Evolutionary conservation across 2,113 vertebrate species (phyloP).

Genomic region (Origma solitaria): DNA sequence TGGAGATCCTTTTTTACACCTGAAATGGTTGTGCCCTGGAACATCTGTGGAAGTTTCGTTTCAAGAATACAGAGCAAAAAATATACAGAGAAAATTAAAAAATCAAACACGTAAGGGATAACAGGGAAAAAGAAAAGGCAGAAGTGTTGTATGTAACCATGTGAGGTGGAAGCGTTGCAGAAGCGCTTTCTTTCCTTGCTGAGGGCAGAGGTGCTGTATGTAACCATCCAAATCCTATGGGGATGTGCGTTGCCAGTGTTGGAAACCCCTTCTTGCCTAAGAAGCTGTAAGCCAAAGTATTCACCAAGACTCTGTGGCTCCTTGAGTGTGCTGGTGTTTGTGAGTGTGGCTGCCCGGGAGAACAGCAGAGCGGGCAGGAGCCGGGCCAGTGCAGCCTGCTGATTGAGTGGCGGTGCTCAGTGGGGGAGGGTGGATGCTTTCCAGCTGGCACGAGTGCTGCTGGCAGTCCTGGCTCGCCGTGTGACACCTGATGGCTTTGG

Average conservation of each 20-base stretch:
- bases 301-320: background rate
- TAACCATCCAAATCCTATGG: background rate
- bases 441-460: background rate
- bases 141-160: constrained; percentile 1
- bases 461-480: background rate
- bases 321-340: background rate
- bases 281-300: constrained; percentile 35
- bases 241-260: background rate
- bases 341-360: background rate
- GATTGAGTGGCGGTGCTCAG: background rate
- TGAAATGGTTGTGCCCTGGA: constrained; percentile 58
- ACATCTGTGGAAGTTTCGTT: constrained; percentile 32
- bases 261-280: constrained; percentile 32
- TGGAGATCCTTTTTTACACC: constrained; percentile 53
- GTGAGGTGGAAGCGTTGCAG: background rate
- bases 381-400: background rate
- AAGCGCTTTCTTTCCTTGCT: background rate
- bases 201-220: background rate
- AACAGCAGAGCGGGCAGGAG: background rate
- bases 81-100: background rate
- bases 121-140: background rate
- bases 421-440: background rate
- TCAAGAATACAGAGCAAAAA: background rate
- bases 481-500: background rate
- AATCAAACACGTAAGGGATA: background rate